These are phyloP conservation scores for Cordilura impudica DNA, from an alignment of 2,888 invertebrate genomes.

Conservation along the genomic window DNA sequence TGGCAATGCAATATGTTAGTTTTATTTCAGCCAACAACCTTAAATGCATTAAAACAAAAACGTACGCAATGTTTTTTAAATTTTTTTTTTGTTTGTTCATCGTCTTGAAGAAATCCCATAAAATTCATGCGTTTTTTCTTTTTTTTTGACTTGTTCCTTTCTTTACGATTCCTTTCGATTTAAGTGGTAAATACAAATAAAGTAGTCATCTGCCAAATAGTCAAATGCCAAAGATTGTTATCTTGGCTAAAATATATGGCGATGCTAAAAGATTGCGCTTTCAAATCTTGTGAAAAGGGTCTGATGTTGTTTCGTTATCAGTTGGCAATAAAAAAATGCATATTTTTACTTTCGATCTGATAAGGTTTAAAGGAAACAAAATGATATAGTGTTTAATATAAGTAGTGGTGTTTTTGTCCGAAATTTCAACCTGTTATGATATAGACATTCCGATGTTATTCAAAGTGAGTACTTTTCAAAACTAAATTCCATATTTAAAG, in stretches of 20 bases:
- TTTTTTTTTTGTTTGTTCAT: background rate
- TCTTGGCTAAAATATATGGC: conserved; percentile 51
- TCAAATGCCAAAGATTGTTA: conserved; percentile 61
- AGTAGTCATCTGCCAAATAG: conserved; percentile 63
- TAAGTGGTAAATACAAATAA: conserved; percentile 61
- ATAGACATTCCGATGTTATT: too few species aligned
- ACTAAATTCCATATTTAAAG: too few species aligned
- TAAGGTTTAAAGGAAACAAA: conserved; percentile 11
- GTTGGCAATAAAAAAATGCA: background rate
- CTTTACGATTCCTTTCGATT: conserved; percentile 30
- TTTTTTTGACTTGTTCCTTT: background rate
- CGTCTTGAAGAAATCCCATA: background rate
- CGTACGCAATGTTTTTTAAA: conserved; percentile 52
- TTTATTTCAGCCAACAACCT: background rate
- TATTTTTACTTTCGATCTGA: conserved; percentile 24
- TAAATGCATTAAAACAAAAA: conserved; percentile 19
- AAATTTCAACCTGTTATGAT: too few species aligned
- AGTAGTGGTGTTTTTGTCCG: too few species aligned
- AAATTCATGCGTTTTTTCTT: conserved; percentile 1
- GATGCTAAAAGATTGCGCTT: conserved; percentile 61
- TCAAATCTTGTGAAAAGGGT: conserved; percentile 45
- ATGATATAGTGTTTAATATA: conserved; percentile 25
- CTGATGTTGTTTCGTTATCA: conserved; percentile 19
- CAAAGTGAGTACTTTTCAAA: too few species aligned
- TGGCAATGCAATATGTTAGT: conserved; percentile 30